phyloP scores from a whole-genome alignment of 2,888 invertebrate genomes.

The Deilephila porcellus region DNA sequence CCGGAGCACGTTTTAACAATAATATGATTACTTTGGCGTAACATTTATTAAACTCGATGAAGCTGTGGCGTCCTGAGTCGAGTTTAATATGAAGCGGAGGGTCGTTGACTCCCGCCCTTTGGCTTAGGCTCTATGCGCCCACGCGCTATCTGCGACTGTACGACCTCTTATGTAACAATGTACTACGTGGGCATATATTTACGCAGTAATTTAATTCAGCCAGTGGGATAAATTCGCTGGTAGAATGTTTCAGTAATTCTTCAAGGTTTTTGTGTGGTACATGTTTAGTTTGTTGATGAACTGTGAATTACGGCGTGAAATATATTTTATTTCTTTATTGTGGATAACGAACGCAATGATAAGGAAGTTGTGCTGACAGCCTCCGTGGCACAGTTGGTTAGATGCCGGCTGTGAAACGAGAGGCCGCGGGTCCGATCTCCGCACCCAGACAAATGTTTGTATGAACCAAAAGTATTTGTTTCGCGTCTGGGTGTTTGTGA shows the following conservation, averaged over 20 bases:
- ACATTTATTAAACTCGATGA: slow-evolving; percentile 53
- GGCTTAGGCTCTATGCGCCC: slow-evolving; percentile 27
- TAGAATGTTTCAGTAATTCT: background rate
- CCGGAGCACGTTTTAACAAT: slow-evolving; percentile 44
- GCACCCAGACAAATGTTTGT: too few relatives aligned
- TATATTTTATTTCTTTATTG: too few relatives aligned
- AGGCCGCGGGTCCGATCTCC: too few relatives aligned
- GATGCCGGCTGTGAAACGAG: too few relatives aligned
- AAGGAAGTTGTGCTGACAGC: too few relatives aligned
- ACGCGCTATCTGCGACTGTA: slow-evolving; percentile 1
- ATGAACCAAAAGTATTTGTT: too few relatives aligned
- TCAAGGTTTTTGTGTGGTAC: background rate
- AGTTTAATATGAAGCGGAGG: slow-evolving; percentile 36
- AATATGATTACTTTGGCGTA: slow-evolving; percentile 53
- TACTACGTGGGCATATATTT: slow-evolving; percentile 12
- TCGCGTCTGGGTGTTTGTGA: too few relatives aligned
- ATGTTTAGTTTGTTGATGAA: background rate
- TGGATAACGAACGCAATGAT: too few relatives aligned
- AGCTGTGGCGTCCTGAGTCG: slow-evolving; percentile 53
- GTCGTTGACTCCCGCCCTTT: slow-evolving; percentile 37
- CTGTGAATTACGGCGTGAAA: too few relatives aligned
- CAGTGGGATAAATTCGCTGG: background rate
- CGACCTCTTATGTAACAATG: slow-evolving; percentile 20
- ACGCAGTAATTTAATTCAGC: slow-evolving; percentile 3
- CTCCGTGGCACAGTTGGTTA: too few relatives aligned